Percentiles rank a stretch among this genome's conserved stretches.
These are phyloP conservation scores for Tinea trinotella DNA, from an alignment of 2,888 invertebrate species.

Conservation along the genomic window DNA sequence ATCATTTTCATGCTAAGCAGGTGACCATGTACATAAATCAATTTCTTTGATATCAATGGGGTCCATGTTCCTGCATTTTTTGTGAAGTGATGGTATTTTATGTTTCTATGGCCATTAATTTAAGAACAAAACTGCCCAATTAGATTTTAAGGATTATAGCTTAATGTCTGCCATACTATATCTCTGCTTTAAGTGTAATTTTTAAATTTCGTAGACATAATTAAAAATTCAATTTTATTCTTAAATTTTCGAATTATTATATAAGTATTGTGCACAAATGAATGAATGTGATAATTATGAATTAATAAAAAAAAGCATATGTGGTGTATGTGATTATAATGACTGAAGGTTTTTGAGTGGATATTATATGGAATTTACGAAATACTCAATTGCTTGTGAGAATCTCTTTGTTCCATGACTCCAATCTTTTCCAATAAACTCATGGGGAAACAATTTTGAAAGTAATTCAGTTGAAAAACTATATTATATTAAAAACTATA, in stretches of 20 bases:
- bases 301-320: neutral
- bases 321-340: slow-evolving; percentile 3
- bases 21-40: too few relatives aligned
- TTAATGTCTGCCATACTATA: neutral
- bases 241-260: neutral
- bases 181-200: neutral
- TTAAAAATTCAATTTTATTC: neutral
- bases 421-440: too few relatives aligned
- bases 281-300: slow-evolving; percentile 3
- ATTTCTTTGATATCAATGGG: too few relatives aligned
- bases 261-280: neutral
- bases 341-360: slow-evolving; percentile 2
- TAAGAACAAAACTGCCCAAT: neutral
- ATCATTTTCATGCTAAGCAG: neutral
- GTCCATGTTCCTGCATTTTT: neutral
- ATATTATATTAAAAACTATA: too few relatives aligned
- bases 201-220: too few relatives aligned
- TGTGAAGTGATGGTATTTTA: too few relatives aligned
- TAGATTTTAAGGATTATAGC: neutral
- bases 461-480: too few relatives aligned
- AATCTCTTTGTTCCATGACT: too few relatives aligned
- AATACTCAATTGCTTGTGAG: neutral
- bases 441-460: too few relatives aligned
- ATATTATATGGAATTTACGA: neutral
- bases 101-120: neutral